These are phyloP conservation scores for Ochlodes sylvanus DNA, from an alignment of 2,888 invertebrate species.

Conservation along the genomic window DNA sequence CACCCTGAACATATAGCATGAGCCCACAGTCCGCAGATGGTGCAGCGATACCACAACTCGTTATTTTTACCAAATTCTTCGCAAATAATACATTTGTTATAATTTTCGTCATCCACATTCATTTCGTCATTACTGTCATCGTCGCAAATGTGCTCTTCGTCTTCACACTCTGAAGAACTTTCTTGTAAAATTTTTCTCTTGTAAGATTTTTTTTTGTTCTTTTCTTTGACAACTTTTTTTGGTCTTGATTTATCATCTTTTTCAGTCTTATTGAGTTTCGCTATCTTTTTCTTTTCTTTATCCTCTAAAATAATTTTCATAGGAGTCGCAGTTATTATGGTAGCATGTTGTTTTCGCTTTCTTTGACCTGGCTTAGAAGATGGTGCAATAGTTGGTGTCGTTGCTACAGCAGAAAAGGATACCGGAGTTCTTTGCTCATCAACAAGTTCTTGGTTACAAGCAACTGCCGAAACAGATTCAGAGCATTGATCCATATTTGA, in stretches of 20 bases:
- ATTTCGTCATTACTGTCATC: conserved; percentile 42
- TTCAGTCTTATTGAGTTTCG: conserved; percentile 40
- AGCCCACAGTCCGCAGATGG: conserved; percentile 49
- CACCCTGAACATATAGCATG: conserved; percentile 50
- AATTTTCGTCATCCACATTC: conserved; percentile 39
- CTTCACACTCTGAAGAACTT: conserved; percentile 7
- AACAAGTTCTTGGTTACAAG: no score
- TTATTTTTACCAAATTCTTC: conserved; percentile 49
- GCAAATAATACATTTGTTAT: conserved; percentile 46
- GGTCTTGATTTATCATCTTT: conserved; percentile 44
- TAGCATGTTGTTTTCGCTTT: conserved; percentile 43
- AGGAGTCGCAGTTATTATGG: conserved; percentile 33
- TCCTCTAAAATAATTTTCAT: conserved; percentile 33
- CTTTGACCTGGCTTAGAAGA: conserved; percentile 36
- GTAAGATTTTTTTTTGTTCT: conserved; percentile 40
- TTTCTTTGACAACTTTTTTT: conserved; percentile 44
- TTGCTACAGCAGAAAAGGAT: conserved; percentile 34
- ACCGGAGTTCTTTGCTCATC: conserved; percentile 45
- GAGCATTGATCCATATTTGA: conserved; percentile 42
- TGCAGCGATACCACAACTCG: conserved; percentile 50
- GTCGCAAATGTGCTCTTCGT: conserved; percentile 29
- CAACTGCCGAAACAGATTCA: no score
- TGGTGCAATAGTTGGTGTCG: conserved; percentile 41
- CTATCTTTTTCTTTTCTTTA: conserved; percentile 44
- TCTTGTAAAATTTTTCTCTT: conserved; percentile 40